Conservation (phyloP, 2,888 invertebrate species). For the Lithophane ornitopus region DNA sequence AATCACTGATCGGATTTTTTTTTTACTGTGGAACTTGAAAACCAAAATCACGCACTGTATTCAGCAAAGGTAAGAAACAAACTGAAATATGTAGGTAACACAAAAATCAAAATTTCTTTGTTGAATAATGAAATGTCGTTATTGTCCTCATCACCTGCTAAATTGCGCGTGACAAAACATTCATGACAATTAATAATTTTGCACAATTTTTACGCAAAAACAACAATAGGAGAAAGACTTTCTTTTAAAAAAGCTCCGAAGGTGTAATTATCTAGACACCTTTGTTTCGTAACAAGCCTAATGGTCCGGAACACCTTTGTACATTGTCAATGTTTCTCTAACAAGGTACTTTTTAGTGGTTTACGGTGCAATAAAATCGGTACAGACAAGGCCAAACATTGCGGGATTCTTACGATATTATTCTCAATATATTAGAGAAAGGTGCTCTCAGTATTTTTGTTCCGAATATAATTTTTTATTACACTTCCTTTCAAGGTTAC, state of each 20-base stretch:
- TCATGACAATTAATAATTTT: constrained; percentile 71
- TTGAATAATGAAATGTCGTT: constrained; percentile 59
- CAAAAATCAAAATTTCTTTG: constrained; percentile 70
- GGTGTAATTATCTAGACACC: constrained; percentile 84
- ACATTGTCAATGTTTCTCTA: constrained; percentile 79
- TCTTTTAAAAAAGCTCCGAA: constrained; percentile 79
- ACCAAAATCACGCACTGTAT: constrained; percentile 38
- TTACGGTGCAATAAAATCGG: constrained; percentile 87
- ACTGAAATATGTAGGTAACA: constrained; percentile 63
- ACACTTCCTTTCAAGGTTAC: constrained; percentile 67
- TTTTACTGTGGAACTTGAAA: background rate
- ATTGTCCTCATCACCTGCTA: constrained; percentile 60
- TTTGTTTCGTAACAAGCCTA: constrained; percentile 84
- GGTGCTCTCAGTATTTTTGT: constrained; percentile 61
- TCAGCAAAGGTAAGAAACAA: constrained; percentile 52
- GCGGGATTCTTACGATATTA: constrained; percentile 81
- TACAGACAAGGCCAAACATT: constrained; percentile 88
- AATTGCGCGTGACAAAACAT: constrained; percentile 67
- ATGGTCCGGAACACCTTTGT: constrained; percentile 85
- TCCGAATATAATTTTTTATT: constrained; percentile 59
- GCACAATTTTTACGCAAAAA: constrained; percentile 79
- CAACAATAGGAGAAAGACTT: constrained; percentile 87
- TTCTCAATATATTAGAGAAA: constrained; percentile 69
- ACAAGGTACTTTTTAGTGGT: constrained; percentile 88
- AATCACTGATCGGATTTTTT: constrained; percentile 23